Base-by-base conservation (phyloP, 2,113 vertebrate species). In the Delphinus delphis region DNA sequence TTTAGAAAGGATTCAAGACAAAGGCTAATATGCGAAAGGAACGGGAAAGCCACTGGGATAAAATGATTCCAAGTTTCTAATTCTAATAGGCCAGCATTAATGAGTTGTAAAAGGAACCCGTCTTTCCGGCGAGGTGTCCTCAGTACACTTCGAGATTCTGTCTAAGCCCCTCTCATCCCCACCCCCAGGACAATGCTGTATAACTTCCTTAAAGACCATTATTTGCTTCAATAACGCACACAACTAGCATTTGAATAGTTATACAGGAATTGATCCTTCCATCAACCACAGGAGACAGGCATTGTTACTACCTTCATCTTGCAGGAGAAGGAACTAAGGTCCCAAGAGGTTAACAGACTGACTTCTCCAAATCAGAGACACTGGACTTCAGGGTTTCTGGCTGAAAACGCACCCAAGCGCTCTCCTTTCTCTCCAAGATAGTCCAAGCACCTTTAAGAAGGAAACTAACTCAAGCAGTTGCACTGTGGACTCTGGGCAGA, bases 1-100 rank as follows among this genome's bases (percentile, higher is more conserved):
- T 77, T 92, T 85, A 53, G 8, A 79, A 65, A 81, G 23, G 26
- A 91, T 70, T 58, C 73, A 73, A 92, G 80, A 86, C 55, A 85
- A 73, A 88, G 36, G 71, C 20, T 25, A 76, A 67, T 26, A 79
- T 18, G n/a, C 44, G 23, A 68, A 92, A 92, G 18, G 14, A 86
- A 77, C 5, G 31, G 44, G 81, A 68, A 65, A 68, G 38, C 44
- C 21, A 53, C 25, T 18, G 20, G 53, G 71, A 55, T 62, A 91
- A 73, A 88, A 81, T 47, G 1, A 85, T 58, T 63, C 47, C 17
- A 44, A 53, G 11, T 33, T 70, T 81, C 47, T 65, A 26, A 2
- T 73, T 93, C 55, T 86, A 86, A 83, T 0, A 31, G 86, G 68
- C 31, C 58, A 41, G 12, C 13, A 31, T 38, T 15, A 36, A 60